Base-by-base conservation (phyloP, 2,113 vertebrate genomes). In the Melanerpes formicivorus region DNA sequence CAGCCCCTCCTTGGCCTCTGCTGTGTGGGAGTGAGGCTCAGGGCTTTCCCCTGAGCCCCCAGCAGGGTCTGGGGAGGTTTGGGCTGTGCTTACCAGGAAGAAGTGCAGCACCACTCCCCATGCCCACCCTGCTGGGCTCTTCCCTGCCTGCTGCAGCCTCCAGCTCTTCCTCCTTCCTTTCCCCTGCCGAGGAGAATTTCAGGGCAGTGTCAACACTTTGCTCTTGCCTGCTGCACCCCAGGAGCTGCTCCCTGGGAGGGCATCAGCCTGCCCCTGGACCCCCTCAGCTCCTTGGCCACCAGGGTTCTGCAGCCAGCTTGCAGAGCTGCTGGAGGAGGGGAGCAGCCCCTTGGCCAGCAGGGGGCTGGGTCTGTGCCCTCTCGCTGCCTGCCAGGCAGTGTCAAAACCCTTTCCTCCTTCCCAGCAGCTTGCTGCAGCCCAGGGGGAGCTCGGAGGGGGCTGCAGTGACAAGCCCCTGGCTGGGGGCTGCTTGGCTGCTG, bases 101-200 rank as follows among this genome's bases (percentile, higher is more conserved):
- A 98, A 99, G 93, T 99, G 99, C 4, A 99, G n/a, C 78, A 99
- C 98, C n/a, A 98, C 98, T 98, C 98, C 98, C 98, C 99, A 99
- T 26, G 98, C 98, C 98, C 98, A 98, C 83, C 4, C 0, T 11
- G 40, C 80, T 2, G 40, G 88, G 50, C 64, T 58, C 65, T 16
- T 80, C 76, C 76, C 17, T 1, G 0, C 27, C 90, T 15, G 62
- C 91, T 10, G 46, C 95, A 92, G 64, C 90, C 93, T 97, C 72
- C 87, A 72, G 46, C 81, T 91, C 59, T 15, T 64, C 84, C 66
- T 72, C 77, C 48, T 54, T 34, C 50, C 48, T 76, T 15, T 32
- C 14, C 59, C 65, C 93, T 90, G 82, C 29, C 7, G 72, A 21
- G 2, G 67, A 82, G 74, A 90, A 18, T 9, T 70, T 14, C 11